Evolutionary conservation across 2,113 vertebrate species (phyloP).

Genomic region (Saguinus imperator): DNA sequence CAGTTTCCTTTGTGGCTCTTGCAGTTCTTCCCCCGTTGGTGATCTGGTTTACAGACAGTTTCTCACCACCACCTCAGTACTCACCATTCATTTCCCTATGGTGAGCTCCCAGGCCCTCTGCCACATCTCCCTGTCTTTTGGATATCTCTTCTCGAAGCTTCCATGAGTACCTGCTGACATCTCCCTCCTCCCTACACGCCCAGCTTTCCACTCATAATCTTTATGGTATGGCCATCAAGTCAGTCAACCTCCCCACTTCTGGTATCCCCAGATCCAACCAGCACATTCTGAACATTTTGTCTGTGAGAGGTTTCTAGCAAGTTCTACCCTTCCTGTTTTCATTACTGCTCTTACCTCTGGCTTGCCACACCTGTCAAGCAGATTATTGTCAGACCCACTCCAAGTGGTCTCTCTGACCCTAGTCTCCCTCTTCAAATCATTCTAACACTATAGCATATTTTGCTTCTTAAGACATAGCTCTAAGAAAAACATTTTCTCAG

Average conservation of each 20-base stretch:
- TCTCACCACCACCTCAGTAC: background rate
- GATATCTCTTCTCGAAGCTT: background rate
- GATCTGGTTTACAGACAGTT: background rate
- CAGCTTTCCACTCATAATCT: background rate
- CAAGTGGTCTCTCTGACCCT: background rate
- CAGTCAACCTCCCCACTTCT: background rate
- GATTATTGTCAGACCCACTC: background rate
- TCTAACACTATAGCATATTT: background rate
- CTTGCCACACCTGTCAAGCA: rapidly evolving
- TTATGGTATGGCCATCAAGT: no score
- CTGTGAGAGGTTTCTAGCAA: background rate
- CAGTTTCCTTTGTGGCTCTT: background rate
- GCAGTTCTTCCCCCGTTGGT: background rate
- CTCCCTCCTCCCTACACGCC: background rate
- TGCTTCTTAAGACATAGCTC: background rate
- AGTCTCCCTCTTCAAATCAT: background rate
- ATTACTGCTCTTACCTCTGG: background rate
- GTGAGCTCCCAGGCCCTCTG: background rate
- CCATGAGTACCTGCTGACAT: background rate
- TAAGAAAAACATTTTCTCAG: background rate
- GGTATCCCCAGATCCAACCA: background rate
- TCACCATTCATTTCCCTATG: background rate
- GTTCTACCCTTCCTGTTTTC: background rate
- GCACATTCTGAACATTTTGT: background rate
- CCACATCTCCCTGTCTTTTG: background rate